phyloP scores from a whole-genome alignment of 2,797 vertebrate species.

The Sebastes alutus region DNA sequence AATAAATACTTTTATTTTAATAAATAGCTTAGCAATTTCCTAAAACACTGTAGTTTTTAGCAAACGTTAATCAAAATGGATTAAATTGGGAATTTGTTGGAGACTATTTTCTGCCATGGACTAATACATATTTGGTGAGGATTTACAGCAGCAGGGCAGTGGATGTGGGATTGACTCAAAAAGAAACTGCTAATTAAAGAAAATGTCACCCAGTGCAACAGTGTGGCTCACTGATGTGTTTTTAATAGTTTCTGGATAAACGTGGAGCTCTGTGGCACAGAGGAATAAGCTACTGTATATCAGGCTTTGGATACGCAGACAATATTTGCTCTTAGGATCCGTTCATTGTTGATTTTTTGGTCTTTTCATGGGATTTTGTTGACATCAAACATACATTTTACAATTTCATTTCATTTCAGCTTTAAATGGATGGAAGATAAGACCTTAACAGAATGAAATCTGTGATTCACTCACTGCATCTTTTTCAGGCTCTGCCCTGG shows the following conservation, averaged over 20 bases:
- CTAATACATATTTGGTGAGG: background rate
- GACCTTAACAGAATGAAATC: background rate
- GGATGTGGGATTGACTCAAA: background rate
- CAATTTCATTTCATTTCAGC: background rate
- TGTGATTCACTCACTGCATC: slow-evolving; percentile 85
- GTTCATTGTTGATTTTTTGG: background rate
- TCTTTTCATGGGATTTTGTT: background rate
- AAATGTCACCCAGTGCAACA: background rate
- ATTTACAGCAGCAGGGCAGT: background rate
- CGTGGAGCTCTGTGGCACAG: background rate
- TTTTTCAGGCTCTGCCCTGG: slow-evolving; percentile 80
- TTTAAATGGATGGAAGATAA: background rate
- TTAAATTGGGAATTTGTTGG: background rate
- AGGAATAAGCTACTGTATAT: background rate
- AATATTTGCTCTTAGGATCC: background rate
- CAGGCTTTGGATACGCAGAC: background rate
- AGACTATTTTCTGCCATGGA: background rate
- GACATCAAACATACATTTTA: background rate
- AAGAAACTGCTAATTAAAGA: background rate
- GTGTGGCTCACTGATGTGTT: background rate
- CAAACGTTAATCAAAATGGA: background rate
- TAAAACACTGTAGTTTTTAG: background rate
- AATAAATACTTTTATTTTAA: background rate
- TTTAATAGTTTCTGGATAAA: background rate
- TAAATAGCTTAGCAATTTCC: background rate